These are phyloP conservation scores for Lucinisca nassula DNA, from an alignment of 2,888 invertebrate species.

Conservation along the genomic window DNA sequence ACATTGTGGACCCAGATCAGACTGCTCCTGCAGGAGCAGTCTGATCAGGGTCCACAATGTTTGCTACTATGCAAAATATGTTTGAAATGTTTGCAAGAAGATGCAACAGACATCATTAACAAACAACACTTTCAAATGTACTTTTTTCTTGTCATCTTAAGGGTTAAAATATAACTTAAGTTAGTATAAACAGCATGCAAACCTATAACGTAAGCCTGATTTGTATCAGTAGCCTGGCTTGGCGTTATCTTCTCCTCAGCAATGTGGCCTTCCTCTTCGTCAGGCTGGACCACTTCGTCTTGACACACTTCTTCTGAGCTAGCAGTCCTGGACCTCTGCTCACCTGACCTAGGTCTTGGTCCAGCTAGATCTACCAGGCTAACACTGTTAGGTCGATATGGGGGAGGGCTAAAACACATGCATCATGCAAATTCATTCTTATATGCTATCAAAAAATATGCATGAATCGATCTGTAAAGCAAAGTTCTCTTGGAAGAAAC, in stretches of 20 bases:
- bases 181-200: conserved; percentile 61
- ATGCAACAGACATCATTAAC: too few relatives aligned
- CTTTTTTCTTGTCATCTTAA: too few relatives aligned
- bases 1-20: too few relatives aligned
- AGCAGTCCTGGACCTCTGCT: conserved; percentile 41
- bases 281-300: conserved; percentile 34
- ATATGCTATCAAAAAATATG: too few relatives aligned
- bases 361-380: conserved; percentile 74
- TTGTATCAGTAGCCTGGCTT: conserved; percentile 21
- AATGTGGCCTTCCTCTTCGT: neutral
- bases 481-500: too few relatives aligned
- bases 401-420: conserved; percentile 74
- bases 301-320: conserved; percentile 59
- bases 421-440: neutral
- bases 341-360: neutral
- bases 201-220: conserved; percentile 75
- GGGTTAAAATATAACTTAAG: too few relatives aligned
- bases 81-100: too few relatives aligned
- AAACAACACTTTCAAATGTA: too few relatives aligned
- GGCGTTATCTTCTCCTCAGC: conserved; percentile 31
- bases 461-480: too few relatives aligned
- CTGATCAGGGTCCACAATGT: too few relatives aligned
- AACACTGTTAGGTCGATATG: conserved; percentile 75
- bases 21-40: too few relatives aligned
- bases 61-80: too few relatives aligned